Percentiles rank a stretch among this genome's conserved stretches.
phyloP scores from a whole-genome alignment of 2,797 vertebrate species.

The Propithecus deckenii region DNA sequence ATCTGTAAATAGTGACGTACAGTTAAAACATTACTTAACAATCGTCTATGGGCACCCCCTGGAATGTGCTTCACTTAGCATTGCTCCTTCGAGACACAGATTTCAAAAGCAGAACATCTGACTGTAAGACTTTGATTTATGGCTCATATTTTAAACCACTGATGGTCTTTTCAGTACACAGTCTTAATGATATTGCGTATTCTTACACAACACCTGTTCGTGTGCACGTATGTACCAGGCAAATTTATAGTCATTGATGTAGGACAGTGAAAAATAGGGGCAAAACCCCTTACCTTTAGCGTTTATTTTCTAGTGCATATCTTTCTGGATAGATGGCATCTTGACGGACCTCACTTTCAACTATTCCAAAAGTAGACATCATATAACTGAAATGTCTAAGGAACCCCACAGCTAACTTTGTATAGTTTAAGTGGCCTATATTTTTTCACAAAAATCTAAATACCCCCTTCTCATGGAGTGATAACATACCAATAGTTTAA shows the following conservation, averaged over 20 bases:
- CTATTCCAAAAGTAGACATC: not conserved
- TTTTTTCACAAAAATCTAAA: not conserved
- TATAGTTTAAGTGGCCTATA: not conserved
- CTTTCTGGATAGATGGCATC: not conserved
- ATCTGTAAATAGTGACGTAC: not conserved
- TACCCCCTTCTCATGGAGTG: not conserved
- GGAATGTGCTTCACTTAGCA: not conserved
- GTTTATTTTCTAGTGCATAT: not conserved
- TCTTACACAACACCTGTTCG: not conserved
- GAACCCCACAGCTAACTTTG: not conserved
- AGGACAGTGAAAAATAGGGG: not conserved
- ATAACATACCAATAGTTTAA: not conserved
- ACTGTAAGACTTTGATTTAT: not conserved
- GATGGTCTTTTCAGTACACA: not conserved
- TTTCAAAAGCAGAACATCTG: not conserved
- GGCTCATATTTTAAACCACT: not conserved
- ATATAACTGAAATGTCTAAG: not conserved
- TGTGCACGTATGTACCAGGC: not conserved
- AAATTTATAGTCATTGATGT: not conserved
- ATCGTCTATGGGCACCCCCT: not conserved
- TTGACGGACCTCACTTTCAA: not conserved
- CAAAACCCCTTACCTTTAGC: not conserved
- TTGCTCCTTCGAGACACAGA: not conserved
- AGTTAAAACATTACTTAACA: not conserved
- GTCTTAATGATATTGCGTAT: not conserved